These are phyloP conservation scores for Capitulum mitella DNA, from an alignment of 2,888 invertebrate genomes.

Conservation along the genomic window DNA sequence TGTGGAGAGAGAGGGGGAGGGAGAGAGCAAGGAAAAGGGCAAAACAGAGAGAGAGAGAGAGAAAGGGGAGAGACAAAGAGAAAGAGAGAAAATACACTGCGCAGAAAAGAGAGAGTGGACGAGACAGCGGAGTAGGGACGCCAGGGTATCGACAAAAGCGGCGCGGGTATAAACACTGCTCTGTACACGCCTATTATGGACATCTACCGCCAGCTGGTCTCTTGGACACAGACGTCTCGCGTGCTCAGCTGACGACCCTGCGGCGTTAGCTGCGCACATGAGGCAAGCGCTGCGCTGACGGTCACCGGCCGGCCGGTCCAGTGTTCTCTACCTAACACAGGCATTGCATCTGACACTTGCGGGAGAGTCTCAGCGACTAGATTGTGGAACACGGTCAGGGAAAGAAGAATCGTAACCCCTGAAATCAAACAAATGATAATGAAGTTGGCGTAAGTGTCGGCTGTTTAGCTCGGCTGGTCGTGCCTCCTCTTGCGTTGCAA, in stretches of 20 bases:
- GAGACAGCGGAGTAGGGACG: no score
- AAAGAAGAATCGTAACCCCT: slow-evolving; percentile 53
- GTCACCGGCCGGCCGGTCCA: no score
- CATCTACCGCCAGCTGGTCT: not conserved
- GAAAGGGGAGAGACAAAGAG: no score
- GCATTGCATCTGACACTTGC: slow-evolving; percentile 50
- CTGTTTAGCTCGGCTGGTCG: no score
- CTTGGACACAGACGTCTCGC: no score
- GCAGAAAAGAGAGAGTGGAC: not conserved
- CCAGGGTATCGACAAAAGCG: not conserved
- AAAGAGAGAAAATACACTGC: no score
- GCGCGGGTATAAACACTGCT: not conserved
- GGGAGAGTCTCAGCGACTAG: slow-evolving; percentile 53
- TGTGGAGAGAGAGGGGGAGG: not conserved
- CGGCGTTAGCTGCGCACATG: no score
- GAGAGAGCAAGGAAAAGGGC: not conserved
- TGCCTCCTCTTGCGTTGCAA: not conserved
- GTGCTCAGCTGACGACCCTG: no score
- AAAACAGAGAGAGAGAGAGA: not conserved
- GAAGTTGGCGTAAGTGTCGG: no score
- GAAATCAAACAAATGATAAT: slow-evolving; percentile 37
- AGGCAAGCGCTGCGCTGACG: no score
- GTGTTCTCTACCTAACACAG: slow-evolving; percentile 47
- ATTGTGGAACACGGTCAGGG: slow-evolving; percentile 52
- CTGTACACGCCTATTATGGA: not conserved